phyloP scores from a whole-genome alignment of 2,888 invertebrate species.

The Drosophila aldrichi region DNA sequence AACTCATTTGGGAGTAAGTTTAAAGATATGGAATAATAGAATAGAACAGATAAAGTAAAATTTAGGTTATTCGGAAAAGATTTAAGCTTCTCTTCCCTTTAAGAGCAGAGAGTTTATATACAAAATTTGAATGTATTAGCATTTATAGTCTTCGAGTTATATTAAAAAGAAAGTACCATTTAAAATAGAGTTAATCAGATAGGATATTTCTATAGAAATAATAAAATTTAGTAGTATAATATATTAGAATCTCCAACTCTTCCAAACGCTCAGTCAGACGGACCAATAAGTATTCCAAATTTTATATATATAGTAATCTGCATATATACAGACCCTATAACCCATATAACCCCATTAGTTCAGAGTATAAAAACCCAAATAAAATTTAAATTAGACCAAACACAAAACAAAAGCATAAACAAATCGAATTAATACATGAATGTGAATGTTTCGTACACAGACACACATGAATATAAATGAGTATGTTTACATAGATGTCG shows the following conservation, averaged over 20 bases:
- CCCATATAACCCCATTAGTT: background rate
- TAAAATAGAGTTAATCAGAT: background rate
- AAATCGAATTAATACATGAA: constrained; percentile 2
- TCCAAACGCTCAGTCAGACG: background rate
- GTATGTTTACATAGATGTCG: constrained; percentile 15
- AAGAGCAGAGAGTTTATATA: background rate
- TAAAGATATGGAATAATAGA: too few relatives aligned
- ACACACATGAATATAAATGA: constrained; percentile 11
- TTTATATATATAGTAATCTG: too few relatives aligned
- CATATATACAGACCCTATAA: too few relatives aligned
- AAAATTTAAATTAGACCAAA: constrained; percentile 26
- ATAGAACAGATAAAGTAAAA: background rate
- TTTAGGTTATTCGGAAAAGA: constrained; percentile 8
- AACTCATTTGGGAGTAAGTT: too few relatives aligned
- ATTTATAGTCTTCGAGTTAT: background rate
- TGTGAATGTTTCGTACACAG: constrained; percentile 3
- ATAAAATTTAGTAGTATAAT: background rate
- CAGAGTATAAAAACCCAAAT: constrained; percentile 12
- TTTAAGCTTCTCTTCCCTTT: background rate
- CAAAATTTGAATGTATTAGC: background rate
- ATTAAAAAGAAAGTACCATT: background rate
- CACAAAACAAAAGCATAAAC: constrained; percentile 9
- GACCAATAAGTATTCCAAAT: background rate
- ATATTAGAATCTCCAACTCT: background rate
- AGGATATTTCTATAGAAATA: background rate